Conservation (phyloP, 1,140 invertebrate species). For the Ceratoteleas bidentatus region DNA sequence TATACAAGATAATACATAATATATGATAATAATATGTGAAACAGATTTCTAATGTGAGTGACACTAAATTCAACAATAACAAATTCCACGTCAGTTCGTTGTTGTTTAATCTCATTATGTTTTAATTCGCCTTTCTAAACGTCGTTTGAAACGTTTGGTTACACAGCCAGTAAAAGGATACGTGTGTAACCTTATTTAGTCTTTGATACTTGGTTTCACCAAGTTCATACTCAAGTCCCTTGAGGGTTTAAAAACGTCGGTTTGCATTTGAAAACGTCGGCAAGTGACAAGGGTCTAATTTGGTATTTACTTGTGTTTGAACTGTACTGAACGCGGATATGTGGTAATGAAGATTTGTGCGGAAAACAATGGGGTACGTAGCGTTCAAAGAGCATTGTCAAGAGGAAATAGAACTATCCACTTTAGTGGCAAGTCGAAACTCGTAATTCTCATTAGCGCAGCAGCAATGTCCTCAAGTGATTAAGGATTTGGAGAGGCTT, state of each 20-base stretch:
- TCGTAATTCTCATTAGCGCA: slow-evolving; percentile 64
- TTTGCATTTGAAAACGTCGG: slow-evolving; percentile 13
- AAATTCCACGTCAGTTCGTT: no score
- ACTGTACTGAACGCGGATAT: slow-evolving; percentile 9
- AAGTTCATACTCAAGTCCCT: slow-evolving; percentile 5
- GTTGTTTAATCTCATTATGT: no score
- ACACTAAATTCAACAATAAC: no score
- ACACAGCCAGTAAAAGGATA: no score
- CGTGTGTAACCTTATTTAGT: no score
- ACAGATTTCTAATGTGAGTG: no score
- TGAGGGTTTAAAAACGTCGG: background rate
- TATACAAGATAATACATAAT: no score
- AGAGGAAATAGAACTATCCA: slow-evolving; percentile 55
- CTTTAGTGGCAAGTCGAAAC: slow-evolving; percentile 46
- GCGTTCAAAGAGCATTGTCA: slow-evolving; percentile 60
- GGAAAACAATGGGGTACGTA: slow-evolving; percentile 17
- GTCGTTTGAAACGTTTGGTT: no score
- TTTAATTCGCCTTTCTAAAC: no score
- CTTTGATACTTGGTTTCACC: background rate
- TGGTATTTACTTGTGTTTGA: slow-evolving; percentile 17
- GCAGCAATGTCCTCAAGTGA: slow-evolving; percentile 56
- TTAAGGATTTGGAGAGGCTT: slow-evolving; percentile 64
- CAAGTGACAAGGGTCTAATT: slow-evolving; percentile 14
- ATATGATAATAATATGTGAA: no score
- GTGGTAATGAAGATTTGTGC: slow-evolving; percentile 40